Conservation (phyloP, 1,140 invertebrate genomes). For the Drosophila lowei region DNA sequence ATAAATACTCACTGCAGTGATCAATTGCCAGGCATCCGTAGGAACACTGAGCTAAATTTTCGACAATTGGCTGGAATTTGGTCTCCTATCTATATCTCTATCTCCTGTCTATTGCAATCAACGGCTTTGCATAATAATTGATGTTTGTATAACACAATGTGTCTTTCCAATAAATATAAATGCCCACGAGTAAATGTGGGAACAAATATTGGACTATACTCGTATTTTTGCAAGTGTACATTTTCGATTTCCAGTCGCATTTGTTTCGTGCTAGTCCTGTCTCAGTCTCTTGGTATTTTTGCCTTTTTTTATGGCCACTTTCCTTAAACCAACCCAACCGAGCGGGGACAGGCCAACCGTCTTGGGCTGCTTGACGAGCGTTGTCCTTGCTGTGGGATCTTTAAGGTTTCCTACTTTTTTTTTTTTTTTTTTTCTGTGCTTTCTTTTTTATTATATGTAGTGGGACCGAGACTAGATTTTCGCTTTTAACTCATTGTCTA, state of each 20-base stretch:
- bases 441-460: conserved; percentile 3
- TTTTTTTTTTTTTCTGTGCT: conserved; percentile 42
- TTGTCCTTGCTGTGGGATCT: conserved; percentile 58
- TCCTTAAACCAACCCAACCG: conserved; percentile 38
- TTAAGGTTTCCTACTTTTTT: conserved; percentile 61
- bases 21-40: conserved; percentile 55
- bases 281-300: conserved; percentile 16
- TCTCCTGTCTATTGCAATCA: too few relatives aligned
- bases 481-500: conserved; percentile 73
- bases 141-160: neutral
- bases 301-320: conserved; percentile 42
- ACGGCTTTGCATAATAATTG: too few relatives aligned
- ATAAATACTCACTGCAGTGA: conserved; percentile 45
- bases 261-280: conserved; percentile 30
- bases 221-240: conserved; percentile 14
- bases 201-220: too few relatives aligned
- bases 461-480: conserved; percentile 43
- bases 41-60: conserved; percentile 13
- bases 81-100: too few relatives aligned
- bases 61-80: neutral
- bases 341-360: neutral
- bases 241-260: conserved; percentile 32
- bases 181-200: too few relatives aligned
- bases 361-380: conserved; percentile 17
- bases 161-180: too few relatives aligned